phyloP scores from a whole-genome alignment of 2,888 invertebrate genomes.

The Tetrapedia diversipes region DNA sequence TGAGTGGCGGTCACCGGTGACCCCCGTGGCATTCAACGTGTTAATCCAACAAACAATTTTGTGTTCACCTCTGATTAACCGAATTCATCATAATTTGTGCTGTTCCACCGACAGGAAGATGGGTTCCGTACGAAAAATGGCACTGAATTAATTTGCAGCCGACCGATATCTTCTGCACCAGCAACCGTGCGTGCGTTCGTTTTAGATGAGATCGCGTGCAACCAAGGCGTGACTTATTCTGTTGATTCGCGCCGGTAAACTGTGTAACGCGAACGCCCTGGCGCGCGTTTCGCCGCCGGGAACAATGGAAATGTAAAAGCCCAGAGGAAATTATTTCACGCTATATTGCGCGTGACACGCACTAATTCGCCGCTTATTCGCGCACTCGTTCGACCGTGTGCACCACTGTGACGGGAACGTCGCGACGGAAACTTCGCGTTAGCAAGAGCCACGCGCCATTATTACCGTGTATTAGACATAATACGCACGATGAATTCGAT shows the following conservation, averaged over 20 bases:
- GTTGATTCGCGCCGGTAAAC: conserved; percentile 43
- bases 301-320: conserved; percentile 52
- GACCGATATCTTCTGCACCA: conserved; percentile 25
- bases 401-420: neutral
- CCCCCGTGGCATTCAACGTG: too few species aligned
- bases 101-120: too few species aligned
- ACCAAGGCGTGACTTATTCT: conserved; percentile 53
- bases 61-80: too few species aligned
- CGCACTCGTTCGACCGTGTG: conserved; percentile 28
- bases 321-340: conserved; percentile 54
- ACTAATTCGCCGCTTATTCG: conserved; percentile 57
- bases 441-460: neutral
- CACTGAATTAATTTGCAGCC: too few species aligned
- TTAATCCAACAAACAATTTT: too few species aligned
- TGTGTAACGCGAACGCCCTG: conserved; percentile 37
- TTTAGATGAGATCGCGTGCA: conserved; percentile 48
- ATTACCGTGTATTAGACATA: too few species aligned
- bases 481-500: too few species aligned
- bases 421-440: neutral
- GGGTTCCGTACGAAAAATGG: too few species aligned
- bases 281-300: conserved; percentile 23
- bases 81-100: too few species aligned
- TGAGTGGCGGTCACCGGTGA: too few species aligned
- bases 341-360: conserved; percentile 55
- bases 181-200: conserved; percentile 18